These are phyloP conservation scores for Lucilia sericata DNA, from an alignment of 1,140 invertebrate species.

Conservation along the genomic window DNA sequence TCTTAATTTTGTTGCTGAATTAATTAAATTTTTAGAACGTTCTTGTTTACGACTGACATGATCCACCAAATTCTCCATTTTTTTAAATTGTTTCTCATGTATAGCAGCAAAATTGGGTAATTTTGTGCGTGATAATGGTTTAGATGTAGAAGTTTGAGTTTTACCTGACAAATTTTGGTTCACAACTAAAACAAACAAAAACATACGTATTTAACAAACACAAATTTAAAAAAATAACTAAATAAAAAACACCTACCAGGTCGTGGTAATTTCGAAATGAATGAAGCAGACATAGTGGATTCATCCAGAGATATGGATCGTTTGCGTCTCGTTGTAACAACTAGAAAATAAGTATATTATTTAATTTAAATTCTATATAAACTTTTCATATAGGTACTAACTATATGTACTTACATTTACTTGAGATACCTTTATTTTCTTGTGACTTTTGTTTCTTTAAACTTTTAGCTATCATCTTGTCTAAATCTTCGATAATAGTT, in stretches of 20 bases:
- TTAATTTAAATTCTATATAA: neutral
- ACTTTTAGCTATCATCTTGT: conserved; percentile 42
- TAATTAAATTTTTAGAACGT: conserved; percentile 67
- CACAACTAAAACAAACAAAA: neutral
- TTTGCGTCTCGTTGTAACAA: conserved; percentile 57
- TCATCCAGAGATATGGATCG: conserved; percentile 59
- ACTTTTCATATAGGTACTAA: neutral
- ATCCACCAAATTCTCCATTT: conserved; percentile 76
- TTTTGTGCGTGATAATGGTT: conserved; percentile 65
- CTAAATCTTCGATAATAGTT: conserved; percentile 44
- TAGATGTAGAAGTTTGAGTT: conserved; percentile 43
- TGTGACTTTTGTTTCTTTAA: conserved; percentile 30
- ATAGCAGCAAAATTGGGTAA: conserved; percentile 75
- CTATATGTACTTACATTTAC: conserved; percentile 49
- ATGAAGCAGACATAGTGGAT: conserved; percentile 37
- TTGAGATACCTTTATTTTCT: neutral
- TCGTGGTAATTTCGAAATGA: neutral
- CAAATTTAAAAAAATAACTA: conserved; percentile 18
- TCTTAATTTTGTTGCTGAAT: conserved; percentile 51
- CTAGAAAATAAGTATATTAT: conserved; percentile 43
- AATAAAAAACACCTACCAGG: conserved; percentile 52
- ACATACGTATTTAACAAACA: neutral
- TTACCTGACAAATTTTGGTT: neutral
- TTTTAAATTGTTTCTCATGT: conserved; percentile 73
- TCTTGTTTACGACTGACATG: conserved; percentile 70